Conservation (phyloP, 2,113 vertebrate genomes). For the Pseudorasbora parva region DNA sequence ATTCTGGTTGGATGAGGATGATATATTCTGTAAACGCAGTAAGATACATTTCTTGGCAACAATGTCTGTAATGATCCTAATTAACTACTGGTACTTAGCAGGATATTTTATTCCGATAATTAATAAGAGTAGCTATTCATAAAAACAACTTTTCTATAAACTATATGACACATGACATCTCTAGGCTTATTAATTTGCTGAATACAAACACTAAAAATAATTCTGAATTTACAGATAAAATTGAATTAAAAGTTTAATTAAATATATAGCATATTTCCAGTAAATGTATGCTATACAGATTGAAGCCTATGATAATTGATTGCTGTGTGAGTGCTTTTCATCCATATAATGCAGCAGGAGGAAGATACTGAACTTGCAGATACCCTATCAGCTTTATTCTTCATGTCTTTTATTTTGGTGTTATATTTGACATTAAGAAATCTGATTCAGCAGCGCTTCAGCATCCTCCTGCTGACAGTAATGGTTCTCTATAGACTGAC, state of each 20-base stretch:
- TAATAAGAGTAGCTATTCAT: too few species aligned
- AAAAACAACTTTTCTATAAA: too few species aligned
- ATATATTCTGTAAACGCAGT: neutral
- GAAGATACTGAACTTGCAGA: conserved; percentile 30
- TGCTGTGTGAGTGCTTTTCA: conserved; percentile 1
- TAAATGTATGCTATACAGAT: neutral
- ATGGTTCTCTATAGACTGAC: too few species aligned
- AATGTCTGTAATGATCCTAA: neutral
- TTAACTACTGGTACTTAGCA: neutral
- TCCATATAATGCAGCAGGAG: neutral
- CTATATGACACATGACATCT: too few species aligned
- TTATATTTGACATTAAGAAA: conserved; percentile 15
- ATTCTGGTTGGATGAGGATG: neutral
- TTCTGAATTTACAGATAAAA: too few species aligned
- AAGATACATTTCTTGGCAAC: neutral
- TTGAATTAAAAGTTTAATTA: too few species aligned
- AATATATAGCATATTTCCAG: neutral
- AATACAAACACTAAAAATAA: too few species aligned
- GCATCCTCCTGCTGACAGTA: neutral
- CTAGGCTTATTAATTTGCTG: too few species aligned
- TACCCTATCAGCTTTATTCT: conserved; percentile 26
- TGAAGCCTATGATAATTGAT: neutral
- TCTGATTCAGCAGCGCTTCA: conserved; percentile 59
- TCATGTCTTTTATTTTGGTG: neutral
- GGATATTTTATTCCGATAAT: too few species aligned